These are phyloP conservation scores for Silurus meridionalis DNA, from an alignment of 2,113 vertebrate genomes.

Conservation along the genomic window DNA sequence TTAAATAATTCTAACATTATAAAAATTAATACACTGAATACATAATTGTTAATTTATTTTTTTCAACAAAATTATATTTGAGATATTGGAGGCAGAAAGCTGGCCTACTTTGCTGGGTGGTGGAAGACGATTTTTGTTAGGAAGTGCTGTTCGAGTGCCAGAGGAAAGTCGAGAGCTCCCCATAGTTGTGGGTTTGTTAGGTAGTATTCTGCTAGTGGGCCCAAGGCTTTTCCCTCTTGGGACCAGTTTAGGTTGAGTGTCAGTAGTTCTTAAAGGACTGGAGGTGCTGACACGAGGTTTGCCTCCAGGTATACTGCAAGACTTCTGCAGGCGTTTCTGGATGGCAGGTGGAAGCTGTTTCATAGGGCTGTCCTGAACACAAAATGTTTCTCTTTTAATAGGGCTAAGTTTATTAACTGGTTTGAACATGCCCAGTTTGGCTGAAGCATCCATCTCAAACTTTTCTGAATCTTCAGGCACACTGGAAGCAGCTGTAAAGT, in stretches of 20 bases:
- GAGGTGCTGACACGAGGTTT: slow-evolving; percentile 57
- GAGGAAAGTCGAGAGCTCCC: slow-evolving; percentile 17
- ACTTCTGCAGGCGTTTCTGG: slow-evolving; percentile 58
- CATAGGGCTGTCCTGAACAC: slow-evolving; percentile 75
- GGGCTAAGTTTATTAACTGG: slow-evolving; percentile 68
- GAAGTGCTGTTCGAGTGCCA: slow-evolving; percentile 47
- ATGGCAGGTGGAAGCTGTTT: slow-evolving; percentile 67
- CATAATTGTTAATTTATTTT: too few relatives aligned
- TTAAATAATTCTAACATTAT: background rate
- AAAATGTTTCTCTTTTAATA: slow-evolving; percentile 84
- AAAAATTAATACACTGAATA: background rate
- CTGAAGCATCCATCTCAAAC: slow-evolving; percentile 75
- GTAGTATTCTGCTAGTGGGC: slow-evolving; percentile 54
- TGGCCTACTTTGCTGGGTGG: slow-evolving; percentile 59
- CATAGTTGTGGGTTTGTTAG: slow-evolving; percentile 61
- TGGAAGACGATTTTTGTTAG: slow-evolving; percentile 69
- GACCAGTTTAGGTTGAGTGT: slow-evolving; percentile 50
- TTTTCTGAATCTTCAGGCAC: slow-evolving; percentile 59
- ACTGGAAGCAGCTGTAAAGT: fast-evolving
- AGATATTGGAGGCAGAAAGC: background rate
- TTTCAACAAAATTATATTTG: background rate
- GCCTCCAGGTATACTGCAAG: slow-evolving; percentile 19
- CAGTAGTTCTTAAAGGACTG: slow-evolving; percentile 62
- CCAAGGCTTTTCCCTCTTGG: slow-evolving; percentile 57
- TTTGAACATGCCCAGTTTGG: slow-evolving; percentile 75